Evolutionary conservation across 2,797 vertebrate genomes (phyloP), one percentile per base, ranked within the genome.

Genomic region (Dendrocincla fuliginosa): DNA sequence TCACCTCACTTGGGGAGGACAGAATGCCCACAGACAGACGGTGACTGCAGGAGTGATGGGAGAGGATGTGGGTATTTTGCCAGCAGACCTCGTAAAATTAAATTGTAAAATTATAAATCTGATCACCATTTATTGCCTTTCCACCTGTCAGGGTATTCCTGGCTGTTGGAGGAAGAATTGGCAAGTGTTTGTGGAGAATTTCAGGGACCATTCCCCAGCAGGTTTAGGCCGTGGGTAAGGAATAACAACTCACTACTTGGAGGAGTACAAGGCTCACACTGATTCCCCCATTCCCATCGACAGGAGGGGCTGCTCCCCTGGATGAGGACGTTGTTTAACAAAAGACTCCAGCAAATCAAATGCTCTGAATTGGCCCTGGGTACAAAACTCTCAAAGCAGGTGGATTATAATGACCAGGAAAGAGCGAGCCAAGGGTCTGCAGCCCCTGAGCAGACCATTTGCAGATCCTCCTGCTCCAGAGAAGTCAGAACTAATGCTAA

Each of bases 401-500:
- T 6, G 59, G 57, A 12, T 41, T 55, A 16, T 19, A 69, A 41
- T 24, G n/a, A 33, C 19, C 42, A 63, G 59, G 32, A 37, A 67
- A 23, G 39, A 37, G 39, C 0, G 2, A 88, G 55, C 22, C 0
- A 2, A 53, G 37, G 20, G 44, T 67, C 33, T 91, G 46, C 39
- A 69, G 37, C 44, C 55, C 39, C 60, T 82, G 47, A 76, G 30
- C 0, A 87, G 67, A 30, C 2, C 5, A 1, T 64, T 78, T 53
- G 77, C 81, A 84, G 82, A 63, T 44, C 67, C 52, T 65, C 37
- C 71, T 39, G 75, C 65, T 63, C 61, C 77, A 47, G 80, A 87
- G 74, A 64, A 59, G 61, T 68, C 80, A 84, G 30, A 91, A 30
- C 67, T 84, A 91, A 93, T 23, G 59, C 80, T 90, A 77, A 60